Conservation (phyloP, 1,140 invertebrate species). For the Drosophila leontia region DNA sequence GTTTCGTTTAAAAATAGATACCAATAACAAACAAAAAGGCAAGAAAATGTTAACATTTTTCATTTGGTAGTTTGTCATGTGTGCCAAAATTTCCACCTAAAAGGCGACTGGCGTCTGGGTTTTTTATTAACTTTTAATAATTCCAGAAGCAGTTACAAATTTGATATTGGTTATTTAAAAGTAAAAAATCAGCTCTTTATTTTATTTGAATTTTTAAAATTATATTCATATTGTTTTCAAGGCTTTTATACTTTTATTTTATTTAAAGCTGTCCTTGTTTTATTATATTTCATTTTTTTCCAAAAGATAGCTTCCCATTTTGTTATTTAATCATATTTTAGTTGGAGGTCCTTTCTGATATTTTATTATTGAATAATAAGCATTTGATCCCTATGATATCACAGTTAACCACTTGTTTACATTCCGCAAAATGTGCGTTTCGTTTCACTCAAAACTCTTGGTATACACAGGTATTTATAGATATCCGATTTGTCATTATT, state of each 20-base stretch:
- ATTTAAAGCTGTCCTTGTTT: neutral
- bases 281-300: neutral
- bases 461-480: slow-evolving; percentile 37
- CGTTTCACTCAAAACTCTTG: slow-evolving; percentile 35
- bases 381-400: neutral
- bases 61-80: slow-evolving; percentile 34
- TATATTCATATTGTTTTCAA: neutral
- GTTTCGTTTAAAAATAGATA: slow-evolving; percentile 54
- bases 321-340: neutral
- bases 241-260: neutral
- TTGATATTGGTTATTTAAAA: neutral
- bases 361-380: neutral
- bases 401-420: slow-evolving; percentile 15
- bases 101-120: neutral
- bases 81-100: slow-evolving; percentile 27
- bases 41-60: slow-evolving; percentile 35
- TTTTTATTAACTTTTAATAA: slow-evolving; percentile 10
- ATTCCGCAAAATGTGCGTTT: slow-evolving; percentile 16
- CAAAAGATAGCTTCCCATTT: neutral
- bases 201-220: neutral
- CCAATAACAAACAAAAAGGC: slow-evolving; percentile 48
- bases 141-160: neutral
- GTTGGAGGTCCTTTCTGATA: neutral
- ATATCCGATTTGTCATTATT: slow-evolving; percentile 57
- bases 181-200: neutral